Evolutionary conservation across 1,140 invertebrate genomes (phyloP), one percentile per base, ranked within the genome.

Genomic region (Drosophila ogumai): DNA sequence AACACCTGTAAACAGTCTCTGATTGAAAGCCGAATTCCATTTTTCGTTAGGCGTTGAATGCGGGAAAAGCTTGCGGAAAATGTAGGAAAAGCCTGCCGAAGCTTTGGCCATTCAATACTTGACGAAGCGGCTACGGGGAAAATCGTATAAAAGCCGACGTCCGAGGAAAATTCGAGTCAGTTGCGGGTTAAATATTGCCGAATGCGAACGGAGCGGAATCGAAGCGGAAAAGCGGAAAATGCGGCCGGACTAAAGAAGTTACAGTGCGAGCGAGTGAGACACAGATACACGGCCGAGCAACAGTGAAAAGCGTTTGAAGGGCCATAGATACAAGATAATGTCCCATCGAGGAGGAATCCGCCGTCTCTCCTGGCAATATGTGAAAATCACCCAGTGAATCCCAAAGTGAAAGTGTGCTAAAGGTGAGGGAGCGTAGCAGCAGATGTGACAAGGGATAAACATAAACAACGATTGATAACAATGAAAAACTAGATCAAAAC

Each of bases 1-100:
- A 90, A 88, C 85, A 88, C 85, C 85, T 88, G 85, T 88, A 90
- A 90, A 71, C 81, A 81, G 60, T 60, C 32, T 63, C 40, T 10
- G 50, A 66, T 90, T 75, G 84, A 90, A 81, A 66, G 65, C 22
- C 34, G 63, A 64, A n/a, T 25, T 41, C 31, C n/a, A 12, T 6
- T 36, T 52, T 87, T 88, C 75, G 84, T 84, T 32, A 6, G 36
- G 25, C 46, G 46, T 78, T 56, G 80, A 75, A 75, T 1, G 49
- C 15, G 49, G 52, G 73, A 60, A 90, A 82, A 88, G 84, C 84
- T 88, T 81, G 56, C 12, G 31, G 46, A 66, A 68, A 78, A 72
- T 77, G 76, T 17, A 13, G 31, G 58, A 78, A 73, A 85, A 80
- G 77, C 82, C 59, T 47, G 31, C 49, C 61, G 46, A 44, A 56